Base-by-base conservation (phyloP, 1,140 invertebrate species). In the Apocrypta bakeri region DNA sequence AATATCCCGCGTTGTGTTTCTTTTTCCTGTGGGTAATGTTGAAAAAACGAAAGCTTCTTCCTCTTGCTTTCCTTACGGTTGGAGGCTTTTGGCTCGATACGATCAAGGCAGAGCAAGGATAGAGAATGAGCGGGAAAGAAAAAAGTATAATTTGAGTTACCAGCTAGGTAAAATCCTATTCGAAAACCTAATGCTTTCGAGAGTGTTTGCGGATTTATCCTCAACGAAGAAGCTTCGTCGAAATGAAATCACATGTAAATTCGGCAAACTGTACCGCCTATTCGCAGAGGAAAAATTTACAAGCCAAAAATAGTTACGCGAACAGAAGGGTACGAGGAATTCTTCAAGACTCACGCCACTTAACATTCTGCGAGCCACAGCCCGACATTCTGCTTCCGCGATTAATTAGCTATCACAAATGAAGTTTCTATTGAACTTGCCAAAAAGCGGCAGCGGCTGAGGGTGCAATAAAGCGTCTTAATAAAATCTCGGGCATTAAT, bases 11-110 rank as follows among this genome's bases (percentile, higher is more conserved):
- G 1, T 24, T 0, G 33, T 77, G 24, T 66, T 31, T 77, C 21
- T 78, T 21, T 2, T 21, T 56, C 17, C 2, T 56, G 14, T 0
- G 21, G 0, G 17, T 56, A 71, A 24, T 84, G 83, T 82, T 84
- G 85, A 85, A 87, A 88, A 87, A 86, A 86, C 78, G 84, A 86
- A 68, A 27, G 33, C 9, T 40, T 42, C 24, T 42, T 68, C n/a
- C 21, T 66, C 21, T 27, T 37, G 29, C 7, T 14, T 64, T 37
- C 0, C 9, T 64, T 33, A 6, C 11, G 9, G 12, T 8, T 4
- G 33, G 9, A 37, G 33, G 9, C 9, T 37, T 71, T n/a, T n/a
- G 11, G 68, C 21, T 71, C 31, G 31, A n/a, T 37, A 6, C 68
- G 42, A 48, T 48, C 42, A n/a, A n/a, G 42, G 4, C 42, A 48